Conservation (phyloP, 2,797 vertebrate species). For the Micropoecilia bifurca region DNA sequence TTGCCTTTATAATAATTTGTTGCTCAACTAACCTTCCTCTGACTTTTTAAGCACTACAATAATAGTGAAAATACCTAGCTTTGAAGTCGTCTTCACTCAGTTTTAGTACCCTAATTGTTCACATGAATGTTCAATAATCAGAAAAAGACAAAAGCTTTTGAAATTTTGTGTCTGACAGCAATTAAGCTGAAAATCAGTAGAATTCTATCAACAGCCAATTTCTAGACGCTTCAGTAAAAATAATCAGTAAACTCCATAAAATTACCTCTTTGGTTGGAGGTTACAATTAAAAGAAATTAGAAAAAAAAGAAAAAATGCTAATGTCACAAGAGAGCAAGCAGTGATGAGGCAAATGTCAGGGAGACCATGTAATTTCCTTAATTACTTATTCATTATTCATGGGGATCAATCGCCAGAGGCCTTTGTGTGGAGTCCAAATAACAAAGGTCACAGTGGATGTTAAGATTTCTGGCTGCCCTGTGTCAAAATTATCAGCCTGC, state of each 20-base stretch:
- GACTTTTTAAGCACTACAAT: background rate
- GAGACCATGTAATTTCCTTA: slow-evolving; percentile 35
- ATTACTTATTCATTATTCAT: slow-evolving; percentile 60
- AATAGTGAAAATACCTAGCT: background rate
- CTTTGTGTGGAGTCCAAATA: slow-evolving; percentile 32
- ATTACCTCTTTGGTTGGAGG: slow-evolving; percentile 19
- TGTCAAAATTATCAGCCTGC: slow-evolving; percentile 16
- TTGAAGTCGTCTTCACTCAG: background rate
- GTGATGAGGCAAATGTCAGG: slow-evolving; percentile 31
- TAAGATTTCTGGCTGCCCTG: slow-evolving; percentile 30
- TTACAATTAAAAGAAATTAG: slow-evolving; percentile 13
- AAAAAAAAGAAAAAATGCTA: background rate
- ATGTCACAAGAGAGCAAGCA: slow-evolving; percentile 31
- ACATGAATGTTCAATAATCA: background rate
- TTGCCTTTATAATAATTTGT: background rate
- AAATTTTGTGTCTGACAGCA: background rate
- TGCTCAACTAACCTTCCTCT: background rate
- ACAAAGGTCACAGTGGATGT: slow-evolving; percentile 43
- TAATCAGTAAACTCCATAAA: slow-evolving; percentile 20
- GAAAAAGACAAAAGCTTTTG: background rate
- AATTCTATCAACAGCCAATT: background rate
- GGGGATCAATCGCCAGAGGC: slow-evolving; percentile 33
- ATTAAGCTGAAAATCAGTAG: background rate
- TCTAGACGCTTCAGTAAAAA: background rate
- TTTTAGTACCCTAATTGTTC: background rate